A percentile compares a stretch with the other conserved stretches of the same genome.
Conservation (phyloP, 2,888 invertebrate species). For the Poecilus cupreus region DNA sequence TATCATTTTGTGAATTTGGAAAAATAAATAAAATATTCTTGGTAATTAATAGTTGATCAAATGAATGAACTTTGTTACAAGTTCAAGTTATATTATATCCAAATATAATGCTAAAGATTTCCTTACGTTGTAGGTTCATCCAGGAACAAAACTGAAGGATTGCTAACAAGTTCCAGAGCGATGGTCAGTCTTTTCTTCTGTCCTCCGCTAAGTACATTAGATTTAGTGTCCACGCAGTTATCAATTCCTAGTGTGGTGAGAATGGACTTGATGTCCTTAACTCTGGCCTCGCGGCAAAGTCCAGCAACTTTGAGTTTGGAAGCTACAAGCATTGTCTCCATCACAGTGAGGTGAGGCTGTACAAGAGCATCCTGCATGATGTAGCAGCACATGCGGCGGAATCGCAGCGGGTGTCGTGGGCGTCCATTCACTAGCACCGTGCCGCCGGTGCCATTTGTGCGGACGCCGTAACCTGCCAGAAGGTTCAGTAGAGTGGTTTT, state of each 20-base stretch:
- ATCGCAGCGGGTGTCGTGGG: constrained; percentile 79
- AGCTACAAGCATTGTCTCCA: constrained; percentile 84
- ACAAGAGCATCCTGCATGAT: constrained; percentile 88
- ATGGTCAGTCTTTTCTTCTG: constrained; percentile 85
- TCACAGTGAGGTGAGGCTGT: constrained; percentile 83
- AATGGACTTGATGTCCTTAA: constrained; percentile 77
- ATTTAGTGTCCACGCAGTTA: constrained; percentile 79
- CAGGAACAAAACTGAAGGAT: constrained; percentile 87
- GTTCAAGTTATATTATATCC: too few species aligned
- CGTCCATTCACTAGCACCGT: constrained; percentile 81
- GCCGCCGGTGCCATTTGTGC: constrained; percentile 76
- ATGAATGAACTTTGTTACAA: too few species aligned
- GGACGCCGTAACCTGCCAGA: constrained; percentile 80
- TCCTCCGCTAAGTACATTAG: constrained; percentile 83
- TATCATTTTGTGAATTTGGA: too few species aligned
- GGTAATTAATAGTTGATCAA: too few species aligned
- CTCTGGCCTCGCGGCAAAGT: constrained; percentile 76
- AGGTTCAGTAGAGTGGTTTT: constrained; percentile 86
- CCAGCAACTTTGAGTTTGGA: constrained; percentile 83
- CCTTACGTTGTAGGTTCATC: constrained; percentile 89
- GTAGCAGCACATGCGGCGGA: constrained; percentile 85
- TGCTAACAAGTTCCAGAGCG: constrained; percentile 86
- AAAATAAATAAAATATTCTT: too few species aligned
- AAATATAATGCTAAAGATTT: too few species aligned
- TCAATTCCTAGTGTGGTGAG: constrained; percentile 82